Evolutionary conservation across 2,888 invertebrate species (phyloP).

Genomic region (Noctua janthe): DNA sequence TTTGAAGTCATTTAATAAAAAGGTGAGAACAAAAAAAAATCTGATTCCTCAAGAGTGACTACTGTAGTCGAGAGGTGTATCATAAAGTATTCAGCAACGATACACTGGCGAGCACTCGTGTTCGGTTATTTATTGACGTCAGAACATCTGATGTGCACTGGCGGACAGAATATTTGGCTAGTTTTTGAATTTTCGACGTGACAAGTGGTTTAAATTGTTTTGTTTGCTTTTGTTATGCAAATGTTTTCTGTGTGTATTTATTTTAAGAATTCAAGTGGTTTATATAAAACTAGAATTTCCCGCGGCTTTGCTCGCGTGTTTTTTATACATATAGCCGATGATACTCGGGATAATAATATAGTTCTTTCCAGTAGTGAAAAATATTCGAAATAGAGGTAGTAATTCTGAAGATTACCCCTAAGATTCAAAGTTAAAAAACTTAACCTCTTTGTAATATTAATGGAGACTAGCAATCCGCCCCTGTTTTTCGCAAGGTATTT

Average conservation of each 20-base stretch:
- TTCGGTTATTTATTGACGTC: constrained; percentile 68
- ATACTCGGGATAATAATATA: too few relatives aligned
- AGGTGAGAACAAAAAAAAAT: constrained; percentile 18
- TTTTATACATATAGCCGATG: not conserved
- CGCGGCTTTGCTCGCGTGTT: not conserved
- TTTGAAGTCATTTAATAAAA: constrained; percentile 22
- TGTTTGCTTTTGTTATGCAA: constrained; percentile 25
- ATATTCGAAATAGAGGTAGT: too few relatives aligned
- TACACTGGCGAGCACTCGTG: constrained; percentile 56
- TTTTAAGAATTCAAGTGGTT: not conserved
- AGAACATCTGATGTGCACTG: constrained; percentile 43
- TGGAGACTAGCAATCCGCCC: not conserved
- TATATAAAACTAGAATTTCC: not conserved
- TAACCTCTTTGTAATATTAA: too few relatives aligned
- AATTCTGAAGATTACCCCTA: not conserved
- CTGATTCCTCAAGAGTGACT: constrained; percentile 53
- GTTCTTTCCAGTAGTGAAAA: too few relatives aligned
- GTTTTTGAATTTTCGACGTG: constrained; percentile 40
- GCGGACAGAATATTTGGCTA: constrained; percentile 32
- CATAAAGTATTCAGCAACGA: constrained; percentile 69
- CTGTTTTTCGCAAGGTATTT: not conserved
- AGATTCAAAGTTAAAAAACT: too few relatives aligned
- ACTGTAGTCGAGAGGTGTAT: constrained; percentile 51
- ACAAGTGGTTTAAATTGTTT: constrained; percentile 21
- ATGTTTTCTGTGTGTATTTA: constrained; percentile 7